Evolutionary conservation across 2,113 vertebrate genomes (phyloP).

Genomic region (Pedionomus torquatus): DNA sequence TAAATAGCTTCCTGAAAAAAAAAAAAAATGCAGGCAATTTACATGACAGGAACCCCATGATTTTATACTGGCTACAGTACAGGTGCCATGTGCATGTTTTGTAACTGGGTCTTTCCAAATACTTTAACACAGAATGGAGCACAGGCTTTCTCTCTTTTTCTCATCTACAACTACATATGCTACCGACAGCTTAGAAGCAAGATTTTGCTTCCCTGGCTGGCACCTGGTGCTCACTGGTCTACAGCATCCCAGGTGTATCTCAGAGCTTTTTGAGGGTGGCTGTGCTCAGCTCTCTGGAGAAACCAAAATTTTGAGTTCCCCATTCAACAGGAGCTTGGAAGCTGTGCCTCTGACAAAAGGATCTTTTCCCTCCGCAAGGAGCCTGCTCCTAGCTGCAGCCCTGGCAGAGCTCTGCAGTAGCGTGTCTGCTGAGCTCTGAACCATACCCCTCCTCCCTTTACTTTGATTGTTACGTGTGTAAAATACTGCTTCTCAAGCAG

Average conservation of each 20-base stretch:
- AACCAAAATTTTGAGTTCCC: background rate
- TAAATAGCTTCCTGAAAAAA: background rate
- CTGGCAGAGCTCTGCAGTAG: background rate
- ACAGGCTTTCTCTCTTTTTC: background rate
- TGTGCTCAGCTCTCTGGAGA: background rate
- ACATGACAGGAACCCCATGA: background rate
- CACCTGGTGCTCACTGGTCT: background rate
- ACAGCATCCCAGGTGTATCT: background rate
- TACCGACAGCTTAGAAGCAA: background rate
- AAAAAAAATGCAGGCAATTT: background rate
- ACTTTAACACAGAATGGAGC: background rate
- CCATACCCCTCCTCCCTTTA: accelerated
- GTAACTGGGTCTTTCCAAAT: background rate
- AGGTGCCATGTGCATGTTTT: background rate
- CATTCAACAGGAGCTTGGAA: background rate
- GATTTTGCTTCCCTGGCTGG: background rate
- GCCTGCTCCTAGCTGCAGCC: background rate
- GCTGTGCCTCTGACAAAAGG: background rate
- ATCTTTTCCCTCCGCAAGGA: background rate
- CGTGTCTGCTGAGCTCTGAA: background rate
- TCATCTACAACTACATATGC: background rate
- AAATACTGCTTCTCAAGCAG: background rate
- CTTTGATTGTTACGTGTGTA: background rate
- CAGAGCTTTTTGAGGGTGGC: background rate
- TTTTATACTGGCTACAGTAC: background rate